Evolutionary conservation across 2,888 invertebrate genomes (phyloP).

Genomic region (Athalia rosae): DNA sequence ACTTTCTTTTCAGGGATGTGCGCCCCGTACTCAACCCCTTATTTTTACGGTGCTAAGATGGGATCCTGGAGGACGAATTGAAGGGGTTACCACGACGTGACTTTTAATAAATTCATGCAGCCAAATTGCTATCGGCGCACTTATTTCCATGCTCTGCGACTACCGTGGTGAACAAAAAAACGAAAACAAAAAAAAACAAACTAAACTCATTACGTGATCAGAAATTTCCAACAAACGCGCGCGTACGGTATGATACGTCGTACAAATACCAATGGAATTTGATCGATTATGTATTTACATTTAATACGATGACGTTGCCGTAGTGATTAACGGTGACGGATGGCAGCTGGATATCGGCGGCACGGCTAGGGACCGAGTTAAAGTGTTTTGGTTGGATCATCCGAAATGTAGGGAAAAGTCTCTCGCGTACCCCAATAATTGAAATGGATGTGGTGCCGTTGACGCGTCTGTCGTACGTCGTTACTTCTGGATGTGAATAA

Average conservation of each 20-base stretch:
- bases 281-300: conserved; percentile 7
- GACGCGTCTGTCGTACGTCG: not conserved
- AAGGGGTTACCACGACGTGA: conserved; percentile 25
- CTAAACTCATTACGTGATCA: not conserved
- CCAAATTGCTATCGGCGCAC: conserved; percentile 8
- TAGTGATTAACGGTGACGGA: conserved; percentile 11
- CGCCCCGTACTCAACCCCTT: conserved; percentile 4
- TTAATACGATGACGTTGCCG: not conserved
- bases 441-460: conserved; percentile 7
- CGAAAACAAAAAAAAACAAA: not conserved
- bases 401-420: not conserved
- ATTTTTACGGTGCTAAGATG: conserved; percentile 5
- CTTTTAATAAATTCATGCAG: conserved; percentile 14
- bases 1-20: conserved; percentile 34
- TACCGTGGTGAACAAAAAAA: not conserved
- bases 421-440: conserved; percentile 1
- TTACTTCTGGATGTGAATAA: not conserved
- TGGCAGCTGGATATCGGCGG: conserved; percentile 18
- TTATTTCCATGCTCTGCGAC: not conserved
- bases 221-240: not conserved
- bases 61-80: conserved; percentile 18
- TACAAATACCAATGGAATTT: not conserved
- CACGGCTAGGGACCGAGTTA: not conserved
- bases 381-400: not conserved
- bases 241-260: too few species aligned